Percentiles rank a stretch among this genome's conserved stretches.
phyloP scores from a whole-genome alignment of 1,140 invertebrate species.

The Ganaspis sp. region DNA sequence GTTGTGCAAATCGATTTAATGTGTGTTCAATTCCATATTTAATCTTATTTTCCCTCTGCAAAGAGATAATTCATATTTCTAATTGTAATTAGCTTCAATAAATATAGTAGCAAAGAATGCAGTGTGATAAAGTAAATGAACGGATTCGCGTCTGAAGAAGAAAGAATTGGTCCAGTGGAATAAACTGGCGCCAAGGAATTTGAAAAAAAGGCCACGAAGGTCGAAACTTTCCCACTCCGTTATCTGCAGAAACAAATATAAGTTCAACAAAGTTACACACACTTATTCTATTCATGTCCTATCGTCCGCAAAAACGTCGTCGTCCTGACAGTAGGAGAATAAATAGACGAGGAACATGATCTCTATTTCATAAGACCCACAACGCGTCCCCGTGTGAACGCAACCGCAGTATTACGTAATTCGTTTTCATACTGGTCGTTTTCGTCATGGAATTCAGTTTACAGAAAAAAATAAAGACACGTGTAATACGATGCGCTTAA shows the following conservation, averaged over 20 bases:
- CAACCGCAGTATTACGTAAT: constrained; percentile 65
- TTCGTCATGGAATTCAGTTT: constrained; percentile 44
- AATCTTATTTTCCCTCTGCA: neutral
- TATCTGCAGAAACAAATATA: constrained; percentile 41
- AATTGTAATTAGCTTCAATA: constrained; percentile 6
- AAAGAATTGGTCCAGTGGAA: constrained; percentile 2
- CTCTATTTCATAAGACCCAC: constrained; percentile 75
- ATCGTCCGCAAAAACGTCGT: constrained; percentile 49
- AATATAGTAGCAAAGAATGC: neutral
- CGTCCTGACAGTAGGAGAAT: constrained; percentile 53
- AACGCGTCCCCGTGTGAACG: constrained; percentile 73
- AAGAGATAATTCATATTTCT: constrained; percentile 7
- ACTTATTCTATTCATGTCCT: constrained; percentile 53
- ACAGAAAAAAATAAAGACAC: neutral
- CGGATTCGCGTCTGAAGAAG: neutral
- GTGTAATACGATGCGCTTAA: constrained; percentile 5
- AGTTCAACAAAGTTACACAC: constrained; percentile 37
- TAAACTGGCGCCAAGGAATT: constrained; percentile 6
- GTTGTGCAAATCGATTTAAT: neutral
- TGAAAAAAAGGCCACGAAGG: constrained; percentile 35
- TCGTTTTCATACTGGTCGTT: constrained; percentile 1
- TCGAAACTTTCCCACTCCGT: constrained; percentile 63
- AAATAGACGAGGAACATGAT: constrained; percentile 72
- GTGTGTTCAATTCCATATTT: neutral
- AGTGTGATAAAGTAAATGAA: neutral